These are phyloP conservation scores for Pseudonaja textilis DNA, from an alignment of 2,113 vertebrate species.

Conservation along the genomic window DNA sequence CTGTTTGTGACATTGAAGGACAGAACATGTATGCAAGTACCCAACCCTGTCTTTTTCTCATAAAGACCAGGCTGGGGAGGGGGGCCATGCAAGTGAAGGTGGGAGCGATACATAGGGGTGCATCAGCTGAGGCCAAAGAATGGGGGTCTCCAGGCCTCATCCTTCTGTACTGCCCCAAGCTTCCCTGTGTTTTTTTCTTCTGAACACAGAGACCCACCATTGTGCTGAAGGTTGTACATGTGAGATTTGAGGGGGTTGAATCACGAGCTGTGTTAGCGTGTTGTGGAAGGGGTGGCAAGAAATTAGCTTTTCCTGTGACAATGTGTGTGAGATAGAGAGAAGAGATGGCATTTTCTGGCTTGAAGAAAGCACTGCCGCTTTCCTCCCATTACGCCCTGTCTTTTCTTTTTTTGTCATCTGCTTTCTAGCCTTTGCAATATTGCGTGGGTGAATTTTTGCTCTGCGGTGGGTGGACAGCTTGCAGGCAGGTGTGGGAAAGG, in stretches of 20 bases:
- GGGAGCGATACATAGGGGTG: constrained; percentile 39
- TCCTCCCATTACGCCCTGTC: neutral
- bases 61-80: constrained; percentile 49
- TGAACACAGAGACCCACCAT: constrained; percentile 55
- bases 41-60: constrained; percentile 35
- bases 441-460: neutral
- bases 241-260: constrained; percentile 20
- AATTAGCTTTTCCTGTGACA: constrained; percentile 13
- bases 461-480: neutral
- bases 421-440: neutral
- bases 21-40: constrained; percentile 48
- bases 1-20: constrained; percentile 51
- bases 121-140: constrained; percentile 50
- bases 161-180: constrained; percentile 52
- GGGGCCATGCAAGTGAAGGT: constrained; percentile 61
- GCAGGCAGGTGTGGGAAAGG: rapidly evolving
- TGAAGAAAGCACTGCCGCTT: constrained; percentile 2
- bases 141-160: constrained; percentile 2
- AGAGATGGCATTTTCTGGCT: constrained; percentile 8
- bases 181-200: neutral
- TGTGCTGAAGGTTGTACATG: constrained; percentile 28
- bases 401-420: neutral
- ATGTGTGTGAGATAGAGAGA: constrained; percentile 8
- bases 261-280: neutral
- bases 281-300: constrained; percentile 8